phyloP scores from a whole-genome alignment of 2,797 vertebrate genomes.

The Sebastes minor region DNA sequence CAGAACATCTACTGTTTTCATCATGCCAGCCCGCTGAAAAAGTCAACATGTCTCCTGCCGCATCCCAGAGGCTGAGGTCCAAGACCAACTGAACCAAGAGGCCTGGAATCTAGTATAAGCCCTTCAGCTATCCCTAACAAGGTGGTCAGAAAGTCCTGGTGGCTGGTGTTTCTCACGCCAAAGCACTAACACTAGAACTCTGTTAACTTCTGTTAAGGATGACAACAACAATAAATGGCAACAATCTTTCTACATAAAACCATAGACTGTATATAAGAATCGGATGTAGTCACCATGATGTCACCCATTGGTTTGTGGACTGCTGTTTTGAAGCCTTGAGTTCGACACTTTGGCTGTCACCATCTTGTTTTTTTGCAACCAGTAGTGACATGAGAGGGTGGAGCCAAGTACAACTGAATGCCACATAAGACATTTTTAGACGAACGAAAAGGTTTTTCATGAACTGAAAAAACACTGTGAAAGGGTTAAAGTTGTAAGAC shows the following conservation, averaged over 20 bases:
- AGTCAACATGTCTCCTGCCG: slow-evolving; percentile 58
- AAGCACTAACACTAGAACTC: neutral
- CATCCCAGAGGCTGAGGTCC: slow-evolving; percentile 51
- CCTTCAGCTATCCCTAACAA: slow-evolving; percentile 21
- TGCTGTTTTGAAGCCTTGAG: no score
- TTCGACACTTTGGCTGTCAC: no score
- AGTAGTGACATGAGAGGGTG: no score
- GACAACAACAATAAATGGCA: neutral
- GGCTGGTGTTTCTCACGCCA: neutral
- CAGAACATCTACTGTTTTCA: slow-evolving; percentile 60
- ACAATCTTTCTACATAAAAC: neutral
- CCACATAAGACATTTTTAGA: no score
- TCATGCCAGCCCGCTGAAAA: slow-evolving; percentile 46
- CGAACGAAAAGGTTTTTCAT: no score
- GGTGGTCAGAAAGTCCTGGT: slow-evolving; percentile 23
- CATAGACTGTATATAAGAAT: no score
- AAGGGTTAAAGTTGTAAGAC: no score
- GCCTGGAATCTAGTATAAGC: slow-evolving; percentile 36
- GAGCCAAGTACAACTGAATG: no score
- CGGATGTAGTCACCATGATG: no score
- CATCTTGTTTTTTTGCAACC: no score
- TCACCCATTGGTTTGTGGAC: no score
- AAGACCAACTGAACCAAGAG: slow-evolving; percentile 56
- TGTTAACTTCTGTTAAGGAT: neutral
- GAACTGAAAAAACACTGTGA: no score